Conservation (phyloP, 2,888 invertebrate species). For the Selenia dentaria region DNA sequence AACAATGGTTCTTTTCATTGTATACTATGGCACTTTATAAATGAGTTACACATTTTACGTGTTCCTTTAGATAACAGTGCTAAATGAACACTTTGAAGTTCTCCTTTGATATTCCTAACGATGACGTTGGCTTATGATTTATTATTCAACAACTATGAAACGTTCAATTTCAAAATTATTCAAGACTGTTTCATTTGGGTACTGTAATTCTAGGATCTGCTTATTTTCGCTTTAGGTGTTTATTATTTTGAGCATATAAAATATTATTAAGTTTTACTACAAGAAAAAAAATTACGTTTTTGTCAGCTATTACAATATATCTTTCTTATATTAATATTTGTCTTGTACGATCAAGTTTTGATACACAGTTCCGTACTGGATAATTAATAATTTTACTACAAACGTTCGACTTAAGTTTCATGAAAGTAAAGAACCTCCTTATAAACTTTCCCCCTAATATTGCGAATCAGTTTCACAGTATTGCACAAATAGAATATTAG, state of each 20-base stretch:
- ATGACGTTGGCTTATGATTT: conserved; percentile 60
- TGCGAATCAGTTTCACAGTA: conserved; percentile 8
- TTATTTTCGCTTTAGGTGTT: no score
- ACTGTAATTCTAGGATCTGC: no score
- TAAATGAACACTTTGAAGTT: conserved; percentile 67
- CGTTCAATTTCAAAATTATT: conserved; percentile 50
- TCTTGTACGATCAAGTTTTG: no score
- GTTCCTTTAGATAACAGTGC: conserved; percentile 56
- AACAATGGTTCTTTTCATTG: neutral
- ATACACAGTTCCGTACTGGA: no score
- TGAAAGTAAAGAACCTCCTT: conserved; percentile 3
- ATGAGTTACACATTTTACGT: conserved; percentile 48
- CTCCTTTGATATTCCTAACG: conserved; percentile 62
- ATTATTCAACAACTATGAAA: conserved; percentile 61
- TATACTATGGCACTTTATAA: conserved; percentile 31
- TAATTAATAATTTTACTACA: no score
- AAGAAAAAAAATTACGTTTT: no score
- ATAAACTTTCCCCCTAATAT: conserved; percentile 22
- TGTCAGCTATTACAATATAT: no score
- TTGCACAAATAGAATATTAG: conserved; percentile 9
- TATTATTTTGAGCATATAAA: no score
- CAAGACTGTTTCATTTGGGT: conserved; percentile 38
- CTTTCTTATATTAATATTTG: no score
- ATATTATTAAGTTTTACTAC: no score
- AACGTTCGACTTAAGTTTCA: neutral